Percentiles rank a stretch among this genome's conserved stretches.
phyloP scores from a whole-genome alignment of 2,888 invertebrate genomes.

The Holacanthella duospinosa region DNA sequence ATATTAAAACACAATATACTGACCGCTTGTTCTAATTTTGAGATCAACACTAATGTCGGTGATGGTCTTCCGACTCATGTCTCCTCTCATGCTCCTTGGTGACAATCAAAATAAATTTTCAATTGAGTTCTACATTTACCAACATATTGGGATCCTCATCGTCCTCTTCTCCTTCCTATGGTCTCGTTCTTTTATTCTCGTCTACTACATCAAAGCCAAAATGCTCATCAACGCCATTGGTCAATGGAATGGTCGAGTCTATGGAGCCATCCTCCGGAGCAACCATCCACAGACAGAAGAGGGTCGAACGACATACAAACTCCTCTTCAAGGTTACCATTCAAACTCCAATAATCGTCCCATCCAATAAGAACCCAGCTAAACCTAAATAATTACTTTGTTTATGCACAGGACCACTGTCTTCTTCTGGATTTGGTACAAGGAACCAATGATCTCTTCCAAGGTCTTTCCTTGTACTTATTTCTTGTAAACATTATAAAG shows the following conservation, averaged over 20 bases:
- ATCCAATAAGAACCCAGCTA: neutral
- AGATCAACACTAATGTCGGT: neutral
- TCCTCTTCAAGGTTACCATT: slow-evolving; percentile 16
- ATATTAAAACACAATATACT: too few species aligned
- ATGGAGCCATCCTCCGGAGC: slow-evolving; percentile 17
- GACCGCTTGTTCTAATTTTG: too few species aligned
- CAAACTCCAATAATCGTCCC: neutral
- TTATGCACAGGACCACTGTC: slow-evolving; percentile 19
- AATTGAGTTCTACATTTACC: neutral
- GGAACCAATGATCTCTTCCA: slow-evolving; percentile 23
- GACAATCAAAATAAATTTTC: neutral
- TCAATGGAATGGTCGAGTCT: slow-evolving; percentile 26
- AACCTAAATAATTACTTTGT: neutral
- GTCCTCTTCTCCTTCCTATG: neutral
- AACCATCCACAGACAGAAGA: slow-evolving; percentile 6
- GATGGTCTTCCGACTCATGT: neutral
- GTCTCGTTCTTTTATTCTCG: slow-evolving; percentile 10
- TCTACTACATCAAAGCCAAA: slow-evolving; percentile 16
- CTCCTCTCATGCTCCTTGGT: neutral
- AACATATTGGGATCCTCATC: neutral
- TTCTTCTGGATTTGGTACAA: slow-evolving; percentile 26
- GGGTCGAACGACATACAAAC: slow-evolving; percentile 15
- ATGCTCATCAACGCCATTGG: slow-evolving; percentile 19
- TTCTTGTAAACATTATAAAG: too few species aligned
- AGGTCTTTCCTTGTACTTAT: too few species aligned